These are phyloP conservation scores for Eueides isabella DNA, from an alignment of 1,140 invertebrate species.

Conservation along the genomic window DNA sequence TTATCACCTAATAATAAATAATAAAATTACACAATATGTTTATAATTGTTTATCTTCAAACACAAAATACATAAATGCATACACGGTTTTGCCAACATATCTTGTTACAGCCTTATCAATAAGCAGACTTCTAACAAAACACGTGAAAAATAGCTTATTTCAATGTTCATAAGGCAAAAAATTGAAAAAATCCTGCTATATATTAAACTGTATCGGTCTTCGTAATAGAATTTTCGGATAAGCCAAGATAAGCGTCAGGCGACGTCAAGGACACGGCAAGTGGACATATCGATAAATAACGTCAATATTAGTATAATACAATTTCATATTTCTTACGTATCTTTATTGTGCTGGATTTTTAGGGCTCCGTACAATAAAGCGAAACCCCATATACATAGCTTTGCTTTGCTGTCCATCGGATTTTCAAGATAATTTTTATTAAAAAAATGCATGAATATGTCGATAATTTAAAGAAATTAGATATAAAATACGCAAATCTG, in stretches of 20 bases:
- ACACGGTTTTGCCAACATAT: neutral
- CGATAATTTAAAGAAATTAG: too few species aligned
- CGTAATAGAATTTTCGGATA: conserved; percentile 39
- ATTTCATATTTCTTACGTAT: conserved; percentile 1
- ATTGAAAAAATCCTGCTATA: conserved; percentile 4
- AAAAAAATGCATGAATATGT: too few species aligned
- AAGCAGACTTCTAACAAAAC: neutral
- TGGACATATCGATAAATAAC: conserved; percentile 30
- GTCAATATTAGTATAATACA: conserved; percentile 24
- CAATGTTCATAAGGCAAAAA: neutral
- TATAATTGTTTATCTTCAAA: neutral
- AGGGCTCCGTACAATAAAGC: too few species aligned
- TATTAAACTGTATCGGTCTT: conserved; percentile 30
- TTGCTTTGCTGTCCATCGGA: too few species aligned
- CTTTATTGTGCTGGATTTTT: neutral
- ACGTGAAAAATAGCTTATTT: neutral
- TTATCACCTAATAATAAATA: too few species aligned
- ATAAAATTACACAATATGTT: too few species aligned
- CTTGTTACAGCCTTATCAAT: neutral
- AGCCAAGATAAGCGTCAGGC: conserved; percentile 32
- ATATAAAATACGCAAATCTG: too few species aligned
- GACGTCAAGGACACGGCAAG: conserved; percentile 38
- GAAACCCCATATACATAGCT: too few species aligned
- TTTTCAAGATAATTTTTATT: too few species aligned
- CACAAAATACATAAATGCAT: neutral